Base-by-base conservation (phyloP, 2,113 vertebrate genomes). In the Pimephales promelas region DNA sequence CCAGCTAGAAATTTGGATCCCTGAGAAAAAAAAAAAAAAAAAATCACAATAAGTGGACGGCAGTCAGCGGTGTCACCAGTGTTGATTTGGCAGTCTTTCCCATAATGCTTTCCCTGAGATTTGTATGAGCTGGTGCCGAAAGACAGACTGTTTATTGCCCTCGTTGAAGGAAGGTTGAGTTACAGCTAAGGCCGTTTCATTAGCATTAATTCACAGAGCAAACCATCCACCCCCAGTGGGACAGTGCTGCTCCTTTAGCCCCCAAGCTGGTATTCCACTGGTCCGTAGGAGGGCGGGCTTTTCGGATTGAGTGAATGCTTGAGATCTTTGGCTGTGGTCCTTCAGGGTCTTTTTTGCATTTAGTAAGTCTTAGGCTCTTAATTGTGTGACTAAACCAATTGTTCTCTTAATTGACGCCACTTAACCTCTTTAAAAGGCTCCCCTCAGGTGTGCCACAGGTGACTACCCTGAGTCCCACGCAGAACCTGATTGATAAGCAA, bases 341-440 rank as follows among this genome's bases (percentile, higher is more conserved):
- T 93, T 84, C 91, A 79, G 93, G 94, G 86, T 90, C 74, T 92
- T 93, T 90, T 90, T 78, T 88, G 88, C 88, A 91, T 93, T 94
- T 90, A 92, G 87, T 88, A 90, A 90, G 86, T 88, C 89, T 93
- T 90, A 94, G 72, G 91, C 93, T 92, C 91, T 92, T 93, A 93
- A 93, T 93, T 92, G 91, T 93, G 91, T 92, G 93, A 93, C 93
- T 92, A 93, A 93, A 93, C 90, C 92, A 92, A 94, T 93, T 95
- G 93, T 94, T 94, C 93, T 90, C 88, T 92, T 92, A 93, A 93
- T 92, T 93, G 92, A 93, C 90, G 88, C 82, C 87, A 90, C 92
- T 93, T 88, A 79, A 88, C 86, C 83, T 88, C 86, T 85, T 79
- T 34, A 82, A 78, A 64, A 85, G 82, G 75, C 84, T 83, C 84